A percentile compares a stretch with the other conserved stretches of the same genome.
These are phyloP conservation scores for Sebastes matsubarae DNA, from an alignment of 2,797 vertebrate genomes.

Conservation along the genomic window DNA sequence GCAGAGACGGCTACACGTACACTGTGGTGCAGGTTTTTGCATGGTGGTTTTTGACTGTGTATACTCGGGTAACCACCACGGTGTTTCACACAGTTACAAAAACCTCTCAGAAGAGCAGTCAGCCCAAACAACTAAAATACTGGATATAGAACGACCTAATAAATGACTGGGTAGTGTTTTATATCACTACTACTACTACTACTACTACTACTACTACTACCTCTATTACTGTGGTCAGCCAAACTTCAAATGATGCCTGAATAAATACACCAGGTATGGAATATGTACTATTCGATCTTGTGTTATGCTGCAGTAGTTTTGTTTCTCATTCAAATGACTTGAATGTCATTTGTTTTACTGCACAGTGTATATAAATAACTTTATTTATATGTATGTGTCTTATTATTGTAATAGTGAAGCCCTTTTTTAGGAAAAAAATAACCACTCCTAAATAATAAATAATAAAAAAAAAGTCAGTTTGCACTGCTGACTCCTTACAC, in stretches of 20 bases:
- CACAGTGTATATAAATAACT: background rate
- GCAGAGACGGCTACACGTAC: background rate
- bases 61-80: constrained; percentile 8
- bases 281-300: no score
- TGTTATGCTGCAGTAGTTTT: no score
- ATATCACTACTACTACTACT: background rate
- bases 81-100: constrained; percentile 37
- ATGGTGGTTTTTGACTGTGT: constrained; percentile 41
- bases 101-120: background rate
- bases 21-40: constrained; percentile 30
- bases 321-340: no score
- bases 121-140: background rate
- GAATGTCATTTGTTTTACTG: background rate
- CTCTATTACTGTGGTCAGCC: no score
- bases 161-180: background rate
- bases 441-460: background rate
- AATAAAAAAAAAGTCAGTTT: background rate
- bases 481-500: no score
- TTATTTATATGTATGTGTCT: background rate
- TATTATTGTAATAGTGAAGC: background rate
- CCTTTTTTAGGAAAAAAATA: background rate
- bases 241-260: no score
- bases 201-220: no score
- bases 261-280: no score
- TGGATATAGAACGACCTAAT: background rate